These are phyloP conservation scores for Cercocebus atys DNA, from an alignment of 2,113 vertebrate species.

Conservation along the genomic window DNA sequence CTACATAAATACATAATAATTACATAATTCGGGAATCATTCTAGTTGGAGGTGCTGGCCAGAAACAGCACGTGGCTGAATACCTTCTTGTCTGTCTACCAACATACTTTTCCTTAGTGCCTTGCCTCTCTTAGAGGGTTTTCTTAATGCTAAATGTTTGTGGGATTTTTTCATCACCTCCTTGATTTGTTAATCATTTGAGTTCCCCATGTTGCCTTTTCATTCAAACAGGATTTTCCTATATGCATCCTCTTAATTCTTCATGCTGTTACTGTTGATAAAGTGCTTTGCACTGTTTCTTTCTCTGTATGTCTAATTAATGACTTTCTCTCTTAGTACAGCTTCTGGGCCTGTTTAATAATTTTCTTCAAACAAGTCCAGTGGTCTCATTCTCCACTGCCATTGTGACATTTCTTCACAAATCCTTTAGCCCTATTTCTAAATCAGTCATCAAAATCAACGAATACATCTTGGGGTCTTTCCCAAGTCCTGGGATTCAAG, in stretches of 20 bases:
- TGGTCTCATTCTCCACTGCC: not conserved
- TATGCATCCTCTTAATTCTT: not conserved
- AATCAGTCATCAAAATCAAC: not conserved
- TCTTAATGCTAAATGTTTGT: not conserved
- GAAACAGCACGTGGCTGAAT: not conserved
- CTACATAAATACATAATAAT: not conserved
- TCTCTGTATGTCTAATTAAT: not conserved
- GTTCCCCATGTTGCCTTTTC: not conserved
- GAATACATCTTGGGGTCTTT: not conserved
- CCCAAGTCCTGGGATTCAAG: not conserved
- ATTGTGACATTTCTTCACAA: not conserved
- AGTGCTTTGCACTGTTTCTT: not conserved
- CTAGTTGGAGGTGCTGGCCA: not conserved
- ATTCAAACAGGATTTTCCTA: not conserved
- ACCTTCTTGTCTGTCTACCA: not conserved
- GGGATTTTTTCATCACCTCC: not conserved
- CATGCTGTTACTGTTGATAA: not conserved
- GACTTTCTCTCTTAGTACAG: not conserved
- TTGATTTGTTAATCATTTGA: not conserved
- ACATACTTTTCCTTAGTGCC: not conserved
- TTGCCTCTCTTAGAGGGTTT: not conserved
- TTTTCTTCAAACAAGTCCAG: slow-evolving; percentile 2
- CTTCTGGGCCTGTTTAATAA: not conserved
- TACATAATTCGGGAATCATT: not conserved
- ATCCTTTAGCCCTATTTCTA: not conserved